Base-by-base conservation (phyloP, 2,113 vertebrate species). In the Hyaena hyaena region DNA sequence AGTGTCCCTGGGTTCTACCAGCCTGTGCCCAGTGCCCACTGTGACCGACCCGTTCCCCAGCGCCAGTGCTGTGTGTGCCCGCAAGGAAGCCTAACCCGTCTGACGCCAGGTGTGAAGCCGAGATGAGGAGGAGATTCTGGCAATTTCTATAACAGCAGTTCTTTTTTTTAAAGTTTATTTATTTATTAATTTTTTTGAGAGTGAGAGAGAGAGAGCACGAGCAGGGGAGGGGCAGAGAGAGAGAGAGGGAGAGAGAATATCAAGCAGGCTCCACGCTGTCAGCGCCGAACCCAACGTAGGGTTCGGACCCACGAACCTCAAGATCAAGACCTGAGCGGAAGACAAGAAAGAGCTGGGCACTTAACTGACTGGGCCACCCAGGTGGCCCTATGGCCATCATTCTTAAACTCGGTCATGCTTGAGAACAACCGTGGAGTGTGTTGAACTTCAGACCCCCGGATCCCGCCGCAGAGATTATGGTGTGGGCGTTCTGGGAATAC, bases 1-100 rank as follows among this genome's bases (percentile, higher is more conserved):
- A 39, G 4, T 0, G 0, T n/a, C 23, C 28, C 87, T 10, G 16
- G 35, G 1, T 5, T 3, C 1, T 33, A 2, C 63, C 0, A 3
- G 61, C n/a, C 31, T 7, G 1, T 14, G 0, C 8, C 7, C 2
- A 0, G 31, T 21, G 33, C 39, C 45, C 58, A 1, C 0, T 7
- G 80, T 19, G 6, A 28, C 17, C 4, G 3, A 4, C 10, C 31
- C 0, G 61, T 28, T 10, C 24, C 28, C 39, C 4, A 4, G 24
- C 7, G 17, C 39, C 23, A 2, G 2, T 4, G 24, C 33, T 12
- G 63, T 12, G 7, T 4, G 12, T 5, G 28, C 5, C 28, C 10
- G 1, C 2, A 31, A 35, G 1, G 35, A n/a, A 10, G 50, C 45
- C 31, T 31, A 45, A 77, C 24, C 9, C 2, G 2, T 0, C 23